A percentile compares a stretch with the other conserved stretches of the same genome.
These are phyloP conservation scores for Helostoma temminkii DNA, from an alignment of 2,797 vertebrate species.

Conservation along the genomic window DNA sequence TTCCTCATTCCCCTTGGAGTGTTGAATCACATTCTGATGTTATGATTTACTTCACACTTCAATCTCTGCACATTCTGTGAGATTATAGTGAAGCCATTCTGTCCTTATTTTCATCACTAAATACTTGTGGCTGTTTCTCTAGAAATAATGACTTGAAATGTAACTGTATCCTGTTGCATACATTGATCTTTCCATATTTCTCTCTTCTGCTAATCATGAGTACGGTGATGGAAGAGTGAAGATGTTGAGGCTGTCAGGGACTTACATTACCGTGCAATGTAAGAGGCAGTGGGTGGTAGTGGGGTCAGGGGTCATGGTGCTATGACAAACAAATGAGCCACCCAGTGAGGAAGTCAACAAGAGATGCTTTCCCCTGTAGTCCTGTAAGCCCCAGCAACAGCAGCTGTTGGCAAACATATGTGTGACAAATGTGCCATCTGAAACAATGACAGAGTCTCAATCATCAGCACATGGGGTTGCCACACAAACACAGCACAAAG, in stretches of 20 bases:
- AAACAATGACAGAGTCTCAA: constrained; percentile 69
- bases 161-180: constrained; percentile 43
- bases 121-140: constrained; percentile 14
- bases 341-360: constrained; percentile 77
- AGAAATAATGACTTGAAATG: constrained; percentile 30
- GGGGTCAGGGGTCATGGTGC: constrained; percentile 72
- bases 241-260: constrained; percentile 10
- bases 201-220: constrained; percentile 23
- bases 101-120: constrained; percentile 25
- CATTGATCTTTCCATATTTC: constrained; percentile 57
- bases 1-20: background rate
- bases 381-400: constrained; percentile 63
- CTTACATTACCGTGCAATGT: constrained; percentile 58
- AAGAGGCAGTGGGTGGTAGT: constrained; percentile 60
- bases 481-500: constrained; percentile 62
- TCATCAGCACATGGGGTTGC: constrained; percentile 68
- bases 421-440: constrained; percentile 80
- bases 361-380: constrained; percentile 64
- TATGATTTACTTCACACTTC: constrained; percentile 17
- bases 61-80: constrained; percentile 15
- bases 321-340: constrained; percentile 78
- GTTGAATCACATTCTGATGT: constrained; percentile 28
- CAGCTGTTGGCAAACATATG: constrained; percentile 79
- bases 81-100: constrained; percentile 38
- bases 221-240: background rate